Evolutionary conservation across 2,113 vertebrate species (phyloP).

Genomic region (Microtus ochrogaster): DNA sequence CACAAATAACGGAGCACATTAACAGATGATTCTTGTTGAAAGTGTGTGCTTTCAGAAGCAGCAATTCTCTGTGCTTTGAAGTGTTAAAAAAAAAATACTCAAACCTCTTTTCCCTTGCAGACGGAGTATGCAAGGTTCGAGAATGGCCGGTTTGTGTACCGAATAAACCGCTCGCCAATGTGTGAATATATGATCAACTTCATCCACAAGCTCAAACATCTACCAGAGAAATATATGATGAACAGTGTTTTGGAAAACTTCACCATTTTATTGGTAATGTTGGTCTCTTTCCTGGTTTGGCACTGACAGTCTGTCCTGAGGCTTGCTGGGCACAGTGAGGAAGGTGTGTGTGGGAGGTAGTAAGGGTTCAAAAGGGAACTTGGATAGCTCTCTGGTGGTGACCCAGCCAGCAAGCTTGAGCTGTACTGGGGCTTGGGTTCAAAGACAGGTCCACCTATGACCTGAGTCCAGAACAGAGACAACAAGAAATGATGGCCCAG

Average conservation of each 20-base stretch:
- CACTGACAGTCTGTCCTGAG: neutral
- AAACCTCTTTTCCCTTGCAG: slow-evolving; percentile 82
- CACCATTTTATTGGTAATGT: slow-evolving; percentile 97
- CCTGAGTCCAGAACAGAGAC: neutral
- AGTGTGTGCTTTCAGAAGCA: neutral
- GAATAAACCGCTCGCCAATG: slow-evolving; percentile 99
- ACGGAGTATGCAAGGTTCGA: slow-evolving; percentile 99
- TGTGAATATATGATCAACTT: slow-evolving; percentile 99
- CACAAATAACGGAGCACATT: neutral
- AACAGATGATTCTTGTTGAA: neutral
- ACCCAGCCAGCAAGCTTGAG: neutral
- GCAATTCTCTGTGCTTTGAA: neutral
- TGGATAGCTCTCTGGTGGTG: neutral
- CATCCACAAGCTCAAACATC: slow-evolving; percentile 99
- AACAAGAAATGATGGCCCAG: neutral
- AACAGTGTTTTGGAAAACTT: slow-evolving; percentile 99
- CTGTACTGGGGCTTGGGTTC: neutral
- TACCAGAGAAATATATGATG: slow-evolving; percentile 99
- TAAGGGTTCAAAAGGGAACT: too few relatives aligned
- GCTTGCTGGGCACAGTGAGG: neutral
- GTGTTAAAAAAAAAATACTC: neutral
- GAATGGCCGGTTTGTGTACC: slow-evolving; percentile 97
- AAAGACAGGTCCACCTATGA: neutral
- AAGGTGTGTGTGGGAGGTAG: neutral
- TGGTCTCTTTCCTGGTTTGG: slow-evolving; percentile 48